Base-by-base conservation (phyloP, 2,797 vertebrate genomes). In the Oreortyx pictus region DNA sequence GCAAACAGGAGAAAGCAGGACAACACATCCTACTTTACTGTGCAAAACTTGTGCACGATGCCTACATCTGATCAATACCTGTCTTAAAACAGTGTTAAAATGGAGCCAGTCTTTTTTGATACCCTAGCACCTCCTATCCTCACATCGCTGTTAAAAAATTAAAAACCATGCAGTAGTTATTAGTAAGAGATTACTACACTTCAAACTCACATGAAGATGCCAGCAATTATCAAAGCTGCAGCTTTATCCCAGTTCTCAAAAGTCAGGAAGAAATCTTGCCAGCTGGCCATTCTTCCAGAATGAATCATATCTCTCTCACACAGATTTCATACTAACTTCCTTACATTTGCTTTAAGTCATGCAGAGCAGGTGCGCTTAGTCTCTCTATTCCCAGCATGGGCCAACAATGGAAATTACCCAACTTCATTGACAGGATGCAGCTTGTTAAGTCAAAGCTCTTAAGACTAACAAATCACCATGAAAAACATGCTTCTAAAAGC, bases 301-400 rank as follows among this genome's bases (percentile, higher is more conserved):
- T 98, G 98, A 98, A 98, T 98, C 96, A 97, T 98, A 98, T 98
- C 98, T 98, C 98, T 98, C 98, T 97, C 98, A 96, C 96, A 97
- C 98, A 98, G 98, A 98, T 98, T 98, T 98, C 98, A 98, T 82
- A 96, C 94, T 96, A 97, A 98, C 98, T 98, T 99, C 98, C 99
- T 98, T 97, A 97, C 94, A 98, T 97, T 98, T 97, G 96, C 97
- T 98, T 95, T 96, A 98, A 97, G 98, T 98, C 98, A 97, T 98
- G 97, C 97, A 97, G 97, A 98, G 98, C 98, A 99, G 99, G 98
- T 99, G 98, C 97, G 97, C 98, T 98, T 97, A 98, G 98, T 98
- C 98, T 98, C 98, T 97, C 96, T 96, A 95, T 98, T 98, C 98
- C 98, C 98, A 98, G 98, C 97, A 97, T 95, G 95, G 96, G 96